Evolutionary conservation across 2,888 invertebrate species (phyloP).

Genomic region (Hofmannophila pseudospretella): DNA sequence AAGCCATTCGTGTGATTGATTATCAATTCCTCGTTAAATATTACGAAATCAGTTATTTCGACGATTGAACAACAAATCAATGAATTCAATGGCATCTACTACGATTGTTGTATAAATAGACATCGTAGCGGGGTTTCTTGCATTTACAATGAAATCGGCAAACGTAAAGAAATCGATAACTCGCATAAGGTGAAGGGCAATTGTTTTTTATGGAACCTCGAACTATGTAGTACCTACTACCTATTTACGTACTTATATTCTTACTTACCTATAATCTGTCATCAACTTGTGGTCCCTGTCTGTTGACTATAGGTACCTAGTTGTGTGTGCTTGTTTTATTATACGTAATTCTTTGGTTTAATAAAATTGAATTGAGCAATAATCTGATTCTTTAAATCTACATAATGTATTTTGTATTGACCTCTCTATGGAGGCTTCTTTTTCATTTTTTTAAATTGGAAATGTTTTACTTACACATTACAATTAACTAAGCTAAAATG

Average conservation of each 20-base stretch:
- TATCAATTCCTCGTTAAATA: no score
- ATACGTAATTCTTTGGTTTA: no score
- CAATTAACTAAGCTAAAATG: no score
- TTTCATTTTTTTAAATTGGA: no score
- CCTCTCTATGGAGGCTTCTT: no score
- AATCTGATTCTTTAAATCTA: no score
- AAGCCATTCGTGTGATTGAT: constrained; percentile 2
- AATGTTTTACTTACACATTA: no score
- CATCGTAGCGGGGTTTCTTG: constrained; percentile 23
- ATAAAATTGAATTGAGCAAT: no score
- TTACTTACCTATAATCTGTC: not conserved
- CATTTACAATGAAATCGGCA: constrained; percentile 34
- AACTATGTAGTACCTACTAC: not conserved
- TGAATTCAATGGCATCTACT: constrained; percentile 21
- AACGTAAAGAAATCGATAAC: constrained; percentile 34
- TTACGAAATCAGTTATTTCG: not conserved
- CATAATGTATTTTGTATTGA: no score
- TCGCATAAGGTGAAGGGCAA: constrained; percentile 18
- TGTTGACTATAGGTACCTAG: no score
- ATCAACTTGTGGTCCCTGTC: no score
- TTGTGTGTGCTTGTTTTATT: no score
- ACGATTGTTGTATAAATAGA: constrained; percentile 29
- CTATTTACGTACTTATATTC: not conserved
- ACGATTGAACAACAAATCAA: constrained; percentile 10
- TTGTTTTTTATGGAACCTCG: not conserved